A percentile compares a stretch with the other conserved stretches of the same genome.
Conservation (phyloP, 2,888 invertebrate species). For the Spodoptera exigua region DNA sequence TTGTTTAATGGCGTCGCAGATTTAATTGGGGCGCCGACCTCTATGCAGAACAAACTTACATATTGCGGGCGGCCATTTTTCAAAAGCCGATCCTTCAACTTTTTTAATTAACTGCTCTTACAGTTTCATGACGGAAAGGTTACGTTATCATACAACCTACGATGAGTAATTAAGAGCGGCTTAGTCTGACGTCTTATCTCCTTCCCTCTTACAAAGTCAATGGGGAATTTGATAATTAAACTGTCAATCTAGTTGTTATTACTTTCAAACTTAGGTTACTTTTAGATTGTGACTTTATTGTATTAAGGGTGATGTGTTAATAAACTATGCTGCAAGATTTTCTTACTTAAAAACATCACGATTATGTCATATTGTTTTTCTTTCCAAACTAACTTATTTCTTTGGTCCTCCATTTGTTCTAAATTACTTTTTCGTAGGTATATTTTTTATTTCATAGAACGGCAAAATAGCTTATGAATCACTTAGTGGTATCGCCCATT, state of each 20-base stretch:
- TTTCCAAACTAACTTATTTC: too few relatives aligned
- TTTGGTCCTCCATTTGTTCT: too few relatives aligned
- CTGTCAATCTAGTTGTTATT: conserved; percentile 33
- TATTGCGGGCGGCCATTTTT: conserved; percentile 21
- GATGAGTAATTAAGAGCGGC: conserved; percentile 26
- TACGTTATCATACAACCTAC: conserved; percentile 15
- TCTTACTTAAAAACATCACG: too few relatives aligned
- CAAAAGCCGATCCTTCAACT: conserved; percentile 18
- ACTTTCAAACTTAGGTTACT: conserved; percentile 12
- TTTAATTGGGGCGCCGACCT: conserved; percentile 25
- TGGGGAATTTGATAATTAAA: conserved; percentile 30
- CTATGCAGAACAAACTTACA: conserved; percentile 15
- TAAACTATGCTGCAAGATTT: too few relatives aligned
- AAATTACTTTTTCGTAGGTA: too few relatives aligned
- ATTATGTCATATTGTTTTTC: too few relatives aligned
- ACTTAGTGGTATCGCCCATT: too few relatives aligned
- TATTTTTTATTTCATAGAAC: too few relatives aligned
- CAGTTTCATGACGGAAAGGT: conserved; percentile 15
- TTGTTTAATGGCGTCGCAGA: conserved; percentile 18
- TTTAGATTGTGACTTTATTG: neutral
- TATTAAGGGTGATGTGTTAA: too few relatives aligned
- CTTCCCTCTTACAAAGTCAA: conserved; percentile 27
- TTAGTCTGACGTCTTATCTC: conserved; percentile 32
- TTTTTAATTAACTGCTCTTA: conserved; percentile 42
- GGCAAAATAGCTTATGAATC: too few relatives aligned